Evolutionary conservation across 2,888 invertebrate species (phyloP).

Genomic region (Sipha maydis): DNA sequence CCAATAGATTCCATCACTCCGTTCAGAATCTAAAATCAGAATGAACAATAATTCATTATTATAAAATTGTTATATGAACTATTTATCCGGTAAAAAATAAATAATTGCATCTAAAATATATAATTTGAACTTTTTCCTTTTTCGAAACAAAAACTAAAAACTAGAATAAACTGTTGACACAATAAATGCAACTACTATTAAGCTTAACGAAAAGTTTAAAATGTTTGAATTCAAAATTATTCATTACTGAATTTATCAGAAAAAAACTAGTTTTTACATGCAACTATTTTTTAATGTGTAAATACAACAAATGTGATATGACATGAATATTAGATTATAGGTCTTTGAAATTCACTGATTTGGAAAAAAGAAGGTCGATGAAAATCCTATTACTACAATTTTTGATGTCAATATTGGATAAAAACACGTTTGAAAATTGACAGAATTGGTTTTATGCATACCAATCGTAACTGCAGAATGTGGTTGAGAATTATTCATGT

Average conservation of each 20-base stretch:
- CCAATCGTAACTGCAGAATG: neutral
- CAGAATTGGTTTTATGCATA: slow-evolving; percentile 11
- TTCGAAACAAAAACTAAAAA: neutral
- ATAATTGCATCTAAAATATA: neutral
- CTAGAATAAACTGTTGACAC: neutral
- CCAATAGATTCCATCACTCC: no score
- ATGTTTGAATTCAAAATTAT: no score
- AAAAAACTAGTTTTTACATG: neutral
- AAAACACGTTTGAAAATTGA: slow-evolving; percentile 6
- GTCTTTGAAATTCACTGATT: neutral
- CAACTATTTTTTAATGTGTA: neutral
- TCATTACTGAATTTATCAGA: no score
- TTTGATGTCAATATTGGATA: slow-evolving; percentile 15
- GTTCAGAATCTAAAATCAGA: no score
- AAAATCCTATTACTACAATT: neutral
- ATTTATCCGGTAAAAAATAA: neutral
- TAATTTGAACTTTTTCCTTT: neutral
- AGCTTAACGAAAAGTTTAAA: no score
- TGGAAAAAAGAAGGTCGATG: neutral
- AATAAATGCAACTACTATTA: no score
- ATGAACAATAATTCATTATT: no score
- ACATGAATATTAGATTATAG: neutral
- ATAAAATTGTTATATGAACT: no score
- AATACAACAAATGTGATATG: neutral
- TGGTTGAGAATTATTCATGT: slow-evolving; percentile 2